Base-by-base conservation (phyloP, 2,888 invertebrate genomes). In the Actias luna region DNA sequence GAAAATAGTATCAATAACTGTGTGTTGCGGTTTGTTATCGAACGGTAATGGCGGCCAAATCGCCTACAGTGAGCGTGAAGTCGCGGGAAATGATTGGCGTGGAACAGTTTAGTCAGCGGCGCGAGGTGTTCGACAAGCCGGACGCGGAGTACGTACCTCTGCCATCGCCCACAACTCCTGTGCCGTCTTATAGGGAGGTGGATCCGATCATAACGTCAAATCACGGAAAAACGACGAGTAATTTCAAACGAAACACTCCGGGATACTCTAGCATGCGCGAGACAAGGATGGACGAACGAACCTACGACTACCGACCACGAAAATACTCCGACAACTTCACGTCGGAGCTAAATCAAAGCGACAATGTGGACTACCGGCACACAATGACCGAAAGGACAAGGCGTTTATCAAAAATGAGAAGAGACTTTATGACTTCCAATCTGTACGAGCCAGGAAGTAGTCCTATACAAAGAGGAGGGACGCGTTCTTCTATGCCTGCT, bases 21-120 rank as follows among this genome's bases (percentile, higher is more conserved):
- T 89, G 89, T 89, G 89, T 85, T 89, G 91, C 87, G 90, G 92
- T 91, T 88, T 90, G 84, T 89, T 85, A 91, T 90, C 87, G 88
- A 85, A 85, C 89, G 89, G 88, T 89, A 89, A 92, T 92, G 92
- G 79, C 83, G 78, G 84, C 88, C 71, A 90, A 85, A 89, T 92
- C 92, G 83, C 92, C 92, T 77, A 92, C 92, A 72, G 82, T 82
- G 70, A 89, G 90, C 79, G 85, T 92, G 74, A 89, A 84, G 87
- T 86, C 88, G 83, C 89, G 92, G 67, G 92, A 92, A 86, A 85
- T 89, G 76, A 92, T 92, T 79, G 92, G 92, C 66, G 88, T 75
- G 67, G 89, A 92, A 71, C 87, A 85, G 89, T 92, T 92, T 86
- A 91, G 88, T 87, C 89, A 87, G 84, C 87, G 92, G 67, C 92